Evolutionary conservation across 2,113 vertebrate genomes (phyloP).

Genomic region (Rafetus swinhoei): DNA sequence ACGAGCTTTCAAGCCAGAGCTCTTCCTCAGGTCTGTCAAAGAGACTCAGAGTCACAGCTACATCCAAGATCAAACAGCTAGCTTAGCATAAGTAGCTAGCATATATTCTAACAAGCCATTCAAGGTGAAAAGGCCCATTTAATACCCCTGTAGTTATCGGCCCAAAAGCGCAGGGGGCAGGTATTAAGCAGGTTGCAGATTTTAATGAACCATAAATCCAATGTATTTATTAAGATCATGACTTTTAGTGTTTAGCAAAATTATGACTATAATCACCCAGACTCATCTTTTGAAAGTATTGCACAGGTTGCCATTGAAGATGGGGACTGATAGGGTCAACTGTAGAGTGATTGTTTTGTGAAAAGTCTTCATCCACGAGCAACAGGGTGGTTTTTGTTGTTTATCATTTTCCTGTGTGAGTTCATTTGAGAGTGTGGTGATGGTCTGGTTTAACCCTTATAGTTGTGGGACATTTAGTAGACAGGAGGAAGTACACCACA

Average conservation of each 20-base stretch:
- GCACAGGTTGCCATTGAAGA: not conserved
- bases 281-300: not conserved
- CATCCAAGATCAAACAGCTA: not conserved
- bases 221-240: not conserved
- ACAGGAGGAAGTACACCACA: not conserved
- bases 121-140: not conserved
- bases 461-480: not conserved
- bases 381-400: not conserved
- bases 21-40: not conserved
- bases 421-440: not conserved
- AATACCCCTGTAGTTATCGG: not conserved
- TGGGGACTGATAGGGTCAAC: not conserved
- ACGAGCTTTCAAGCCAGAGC: not conserved
- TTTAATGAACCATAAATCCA: not conserved
- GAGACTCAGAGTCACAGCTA: not conserved
- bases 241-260: not conserved
- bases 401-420: not conserved
- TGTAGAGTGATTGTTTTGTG: not conserved
- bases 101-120: not conserved
- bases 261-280: not conserved
- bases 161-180: not conserved
- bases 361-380: too few relatives aligned
- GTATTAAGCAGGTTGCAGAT: not conserved
- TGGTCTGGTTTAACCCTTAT: not conserved
- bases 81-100: not conserved